Evolutionary conservation across 2,888 invertebrate species (phyloP).

Genomic region (Macaria notata): DNA sequence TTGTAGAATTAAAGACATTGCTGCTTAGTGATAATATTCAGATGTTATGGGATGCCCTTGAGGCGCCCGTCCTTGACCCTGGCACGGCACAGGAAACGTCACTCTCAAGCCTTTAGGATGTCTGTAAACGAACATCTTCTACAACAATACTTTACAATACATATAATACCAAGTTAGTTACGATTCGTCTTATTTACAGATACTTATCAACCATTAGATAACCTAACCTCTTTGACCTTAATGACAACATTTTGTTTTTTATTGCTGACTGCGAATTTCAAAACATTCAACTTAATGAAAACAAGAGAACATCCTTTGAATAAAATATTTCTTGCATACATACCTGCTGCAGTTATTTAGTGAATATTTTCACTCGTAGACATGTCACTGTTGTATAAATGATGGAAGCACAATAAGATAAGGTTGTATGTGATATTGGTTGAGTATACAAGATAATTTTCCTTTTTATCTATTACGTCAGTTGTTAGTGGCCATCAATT

Average conservation of each 20-base stretch:
- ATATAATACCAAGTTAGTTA: constrained; percentile 1
- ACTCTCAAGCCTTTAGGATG: constrained; percentile 42
- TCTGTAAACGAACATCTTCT: constrained; percentile 7
- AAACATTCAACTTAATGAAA: not conserved
- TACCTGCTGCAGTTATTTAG: constrained; percentile 12
- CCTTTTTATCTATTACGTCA: constrained; percentile 71
- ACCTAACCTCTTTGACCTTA: constrained; percentile 67
- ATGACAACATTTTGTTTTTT: constrained; percentile 23
- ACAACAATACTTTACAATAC: not conserved
- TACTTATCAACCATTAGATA: constrained; percentile 52
- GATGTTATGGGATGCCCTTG: constrained; percentile 57
- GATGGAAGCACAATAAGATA: constrained; percentile 45
- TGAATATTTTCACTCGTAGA: constrained; percentile 7
- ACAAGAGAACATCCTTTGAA: constrained; percentile 1
- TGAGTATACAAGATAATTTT: constrained; percentile 60
- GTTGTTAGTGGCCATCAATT: constrained; percentile 56
- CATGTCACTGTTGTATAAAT: constrained; percentile 46
- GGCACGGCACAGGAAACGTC: constrained; percentile 45
- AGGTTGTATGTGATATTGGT: constrained; percentile 44
- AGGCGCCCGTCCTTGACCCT: constrained; percentile 69
- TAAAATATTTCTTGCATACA: constrained; percentile 1
- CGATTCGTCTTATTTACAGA: constrained; percentile 23
- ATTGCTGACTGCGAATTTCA: constrained; percentile 3
- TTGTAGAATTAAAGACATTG: not conserved
- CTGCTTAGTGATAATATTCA: constrained; percentile 19